These are phyloP conservation scores for Erebia palarica DNA, from an alignment of 2,888 invertebrate genomes.

Conservation along the genomic window DNA sequence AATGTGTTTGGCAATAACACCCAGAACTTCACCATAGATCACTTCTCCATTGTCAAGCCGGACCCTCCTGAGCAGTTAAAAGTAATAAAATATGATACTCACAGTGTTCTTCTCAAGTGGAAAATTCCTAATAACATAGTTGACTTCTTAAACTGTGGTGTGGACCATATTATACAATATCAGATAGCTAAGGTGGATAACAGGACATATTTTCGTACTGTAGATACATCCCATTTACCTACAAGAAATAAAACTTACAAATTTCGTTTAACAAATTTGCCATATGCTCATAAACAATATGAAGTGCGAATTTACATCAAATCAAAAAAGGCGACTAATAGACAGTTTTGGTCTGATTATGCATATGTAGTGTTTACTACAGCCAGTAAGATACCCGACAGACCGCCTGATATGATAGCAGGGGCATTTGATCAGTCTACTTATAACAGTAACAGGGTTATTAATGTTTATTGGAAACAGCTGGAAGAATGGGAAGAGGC, in stretches of 20 bases:
- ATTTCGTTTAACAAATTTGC: conserved; percentile 78
- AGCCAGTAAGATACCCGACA: conserved; percentile 81
- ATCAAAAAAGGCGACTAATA: conserved; percentile 75
- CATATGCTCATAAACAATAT: conserved; percentile 86
- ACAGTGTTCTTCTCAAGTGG: conserved; percentile 69
- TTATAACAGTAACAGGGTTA: conserved; percentile 78
- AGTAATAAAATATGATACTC: conserved; percentile 56
- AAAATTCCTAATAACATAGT: conserved; percentile 62
- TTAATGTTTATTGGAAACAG: conserved; percentile 91
- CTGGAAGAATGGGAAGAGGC: conserved; percentile 86
- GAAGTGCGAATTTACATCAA: conserved; percentile 87
- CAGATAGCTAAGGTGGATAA: conserved; percentile 76
- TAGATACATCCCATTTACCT: conserved; percentile 59
- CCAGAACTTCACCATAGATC: conserved; percentile 81
- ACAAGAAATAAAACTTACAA: conserved; percentile 63
- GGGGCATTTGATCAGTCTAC: conserved; percentile 88
- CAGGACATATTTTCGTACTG: conserved; percentile 67
- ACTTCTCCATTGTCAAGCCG: conserved; percentile 77
- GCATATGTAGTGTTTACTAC: conserved; percentile 84
- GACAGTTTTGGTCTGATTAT: conserved; percentile 88
- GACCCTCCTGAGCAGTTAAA: conserved; percentile 58
- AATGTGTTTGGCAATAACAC: conserved; percentile 84
- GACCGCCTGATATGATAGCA: conserved; percentile 86
- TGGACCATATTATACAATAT: conserved; percentile 73
- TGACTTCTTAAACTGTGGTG: conserved; percentile 60